Evolutionary conservation across 1,140 invertebrate genomes (phyloP).

Genomic region (Scaptomyza graminum): DNA sequence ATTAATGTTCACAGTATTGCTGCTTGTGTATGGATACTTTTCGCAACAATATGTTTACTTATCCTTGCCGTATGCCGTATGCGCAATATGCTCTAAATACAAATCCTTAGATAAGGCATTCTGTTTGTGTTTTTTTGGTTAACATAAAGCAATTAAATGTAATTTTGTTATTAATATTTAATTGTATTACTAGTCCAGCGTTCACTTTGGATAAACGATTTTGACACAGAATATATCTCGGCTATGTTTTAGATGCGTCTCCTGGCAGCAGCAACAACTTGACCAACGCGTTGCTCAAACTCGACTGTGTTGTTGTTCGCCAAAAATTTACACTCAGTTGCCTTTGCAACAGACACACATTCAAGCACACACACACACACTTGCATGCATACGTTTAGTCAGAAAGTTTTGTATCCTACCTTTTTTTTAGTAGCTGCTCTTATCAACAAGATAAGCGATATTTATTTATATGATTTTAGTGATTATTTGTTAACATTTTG

Average conservation of each 20-base stretch:
- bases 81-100: conserved; percentile 64
- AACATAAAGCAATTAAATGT: conserved; percentile 4
- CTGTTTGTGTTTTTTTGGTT: conserved; percentile 18
- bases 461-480: not conserved
- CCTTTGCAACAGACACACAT: conserved; percentile 33
- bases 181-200: conserved; percentile 54
- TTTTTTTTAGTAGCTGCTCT: conserved; percentile 1
- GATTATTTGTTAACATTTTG: not conserved
- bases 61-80: conserved; percentile 52
- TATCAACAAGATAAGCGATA: not conserved
- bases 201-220: conserved; percentile 24
- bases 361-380: conserved; percentile 11
- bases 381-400: conserved; percentile 1
- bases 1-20: conserved; percentile 48
- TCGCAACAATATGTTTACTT: conserved; percentile 73
- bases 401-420: conserved; percentile 36
- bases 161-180: conserved; percentile 45
- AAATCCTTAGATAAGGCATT: conserved; percentile 38
- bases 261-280: conserved; percentile 59
- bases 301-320: conserved; percentile 74
- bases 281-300: conserved; percentile 67
- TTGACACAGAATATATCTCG: conserved; percentile 9
- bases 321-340: conserved; percentile 70
- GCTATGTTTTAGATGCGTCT: conserved; percentile 11
- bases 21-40: conserved; percentile 48